These are phyloP conservation scores for Falco punctatus DNA, from an alignment of 2,113 vertebrate genomes.

Conservation along the genomic window DNA sequence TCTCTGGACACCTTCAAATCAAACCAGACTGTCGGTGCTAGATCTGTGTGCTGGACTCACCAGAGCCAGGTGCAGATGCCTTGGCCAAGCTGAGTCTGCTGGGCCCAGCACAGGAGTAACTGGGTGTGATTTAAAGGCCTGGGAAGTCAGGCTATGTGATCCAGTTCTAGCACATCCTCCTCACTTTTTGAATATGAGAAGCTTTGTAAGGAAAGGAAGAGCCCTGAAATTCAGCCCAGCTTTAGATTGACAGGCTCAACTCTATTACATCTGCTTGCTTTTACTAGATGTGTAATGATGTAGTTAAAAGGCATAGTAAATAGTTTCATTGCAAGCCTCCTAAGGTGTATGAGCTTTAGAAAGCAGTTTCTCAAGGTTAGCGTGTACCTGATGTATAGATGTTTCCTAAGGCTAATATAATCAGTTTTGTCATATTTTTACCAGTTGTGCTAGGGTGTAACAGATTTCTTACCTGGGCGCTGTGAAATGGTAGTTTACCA, in stretches of 20 bases:
- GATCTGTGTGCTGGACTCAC: neutral
- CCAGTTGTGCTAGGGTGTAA: neutral
- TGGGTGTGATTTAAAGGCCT: neutral
- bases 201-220: neutral
- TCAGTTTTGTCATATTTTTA: neutral
- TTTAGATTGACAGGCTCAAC: neutral
- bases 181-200: neutral
- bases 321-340: neutral
- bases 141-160: neutral
- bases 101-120: neutral
- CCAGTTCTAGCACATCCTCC: neutral
- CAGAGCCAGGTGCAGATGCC: neutral
- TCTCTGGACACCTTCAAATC: conserved; percentile 20
- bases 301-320: neutral
- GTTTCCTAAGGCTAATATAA: neutral
- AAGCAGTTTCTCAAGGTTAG: neutral
- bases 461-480: neutral
- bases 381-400: neutral
- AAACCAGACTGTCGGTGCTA: neutral
- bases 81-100: neutral
- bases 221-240: neutral
- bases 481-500: neutral
- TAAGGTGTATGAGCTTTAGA: neutral
- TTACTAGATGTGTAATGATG: neutral
- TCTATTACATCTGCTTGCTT: neutral